Evolutionary conservation across 2,888 invertebrate species (phyloP), one percentile per base, ranked within the genome.

Genomic region (Atethmia centrago): DNA sequence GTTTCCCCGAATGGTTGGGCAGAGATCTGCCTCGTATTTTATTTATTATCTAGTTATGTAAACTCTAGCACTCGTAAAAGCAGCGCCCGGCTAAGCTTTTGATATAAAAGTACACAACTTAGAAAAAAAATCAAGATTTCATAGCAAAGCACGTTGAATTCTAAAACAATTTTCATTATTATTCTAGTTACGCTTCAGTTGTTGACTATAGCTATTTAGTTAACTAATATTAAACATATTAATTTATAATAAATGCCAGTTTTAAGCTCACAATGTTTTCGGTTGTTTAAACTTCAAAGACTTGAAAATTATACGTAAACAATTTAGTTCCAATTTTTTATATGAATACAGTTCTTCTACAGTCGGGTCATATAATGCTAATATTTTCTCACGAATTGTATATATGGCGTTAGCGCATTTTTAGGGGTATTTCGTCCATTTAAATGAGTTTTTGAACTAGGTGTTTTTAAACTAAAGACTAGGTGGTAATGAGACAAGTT

Each of bases 291-390:
- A 82, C 81, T 83, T 69, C 80, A 86, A 83, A 84, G 84, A 87
- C 87, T 87, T 86, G 55, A 77, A 74, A 84, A 80, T 83, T 72
- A 87, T 87, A 87, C 84, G 87, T 87, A 87, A 87, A 72, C 72
- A 62, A 80, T 85, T 77, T 73, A 68, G 82, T 86, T 72, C 55
- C 56, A 72, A 58, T 63, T 65, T 80, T 84, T 80, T 76, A 74
- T 76, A 77, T 75, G 51, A 80, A 79, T 77, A 55, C 81, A 77
- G 58, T 53, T 64, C 36, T 70, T 47, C 36, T 79, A 56, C 47
- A 79, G 62, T 70, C 74, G 56, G 78, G 47, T 77, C 69, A 72
- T 75, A 49, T 28, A 65, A 71, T 53, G 63, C 62, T 73, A 59
- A 70, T 36, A 4, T 69, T 70, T 64, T 42, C 59, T 66, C 79